phyloP scores from a whole-genome alignment of 2,113 vertebrate genomes.

The Hypanus sabinus region DNA sequence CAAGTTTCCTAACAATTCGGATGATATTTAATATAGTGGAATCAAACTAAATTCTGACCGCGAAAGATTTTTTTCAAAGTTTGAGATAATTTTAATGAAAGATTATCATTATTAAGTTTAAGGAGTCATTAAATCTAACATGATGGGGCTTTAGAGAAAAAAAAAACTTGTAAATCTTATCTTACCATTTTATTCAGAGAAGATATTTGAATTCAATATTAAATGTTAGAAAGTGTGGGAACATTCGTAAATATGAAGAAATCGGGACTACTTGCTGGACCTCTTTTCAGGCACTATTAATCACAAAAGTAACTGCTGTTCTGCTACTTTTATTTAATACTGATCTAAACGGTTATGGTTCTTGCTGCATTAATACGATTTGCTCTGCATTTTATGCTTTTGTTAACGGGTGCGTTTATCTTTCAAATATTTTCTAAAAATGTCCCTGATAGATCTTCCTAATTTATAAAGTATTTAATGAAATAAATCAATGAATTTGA shows the following conservation, averaged over 20 bases:
- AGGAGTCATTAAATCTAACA: not conserved
- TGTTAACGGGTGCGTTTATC: not conserved
- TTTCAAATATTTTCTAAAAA: not conserved
- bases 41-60: not conserved
- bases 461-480: not conserved
- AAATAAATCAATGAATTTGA: not conserved
- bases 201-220: conserved; percentile 3
- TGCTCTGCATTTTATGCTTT: not conserved
- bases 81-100: not conserved
- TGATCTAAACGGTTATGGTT: not conserved
- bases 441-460: not conserved
- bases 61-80: not conserved
- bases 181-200: not conserved
- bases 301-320: not conserved
- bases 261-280: not conserved
- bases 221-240: not conserved
- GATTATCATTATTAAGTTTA: not conserved
- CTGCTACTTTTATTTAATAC: not conserved
- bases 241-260: conserved; percentile 3
- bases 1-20: conserved; percentile 36
- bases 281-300: not conserved
- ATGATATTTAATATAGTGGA: conserved; percentile 27
- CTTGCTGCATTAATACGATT: not conserved
- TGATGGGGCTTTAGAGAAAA: not conserved
- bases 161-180: not conserved